phyloP scores from a whole-genome alignment of 1,140 invertebrate species.

The Lordiphosa mommai region DNA sequence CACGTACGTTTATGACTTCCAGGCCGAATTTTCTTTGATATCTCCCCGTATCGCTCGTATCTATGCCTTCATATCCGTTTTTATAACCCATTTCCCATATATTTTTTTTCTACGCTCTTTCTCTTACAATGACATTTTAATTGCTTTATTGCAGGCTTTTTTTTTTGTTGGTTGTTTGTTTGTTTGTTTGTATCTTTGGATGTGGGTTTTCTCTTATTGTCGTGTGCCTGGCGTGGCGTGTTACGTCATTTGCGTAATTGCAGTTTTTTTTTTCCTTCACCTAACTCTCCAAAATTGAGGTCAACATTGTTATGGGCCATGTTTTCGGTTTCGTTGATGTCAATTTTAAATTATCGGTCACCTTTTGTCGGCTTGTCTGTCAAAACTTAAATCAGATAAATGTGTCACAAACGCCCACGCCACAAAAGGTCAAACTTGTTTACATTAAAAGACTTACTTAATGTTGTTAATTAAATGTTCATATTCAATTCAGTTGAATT shows the following conservation, averaged over 20 bases:
- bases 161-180: constrained; percentile 8
- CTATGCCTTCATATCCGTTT: constrained; percentile 70
- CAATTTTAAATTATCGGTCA: constrained; percentile 73
- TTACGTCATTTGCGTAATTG: constrained; percentile 74
- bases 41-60: constrained; percentile 40
- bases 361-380: constrained; percentile 65
- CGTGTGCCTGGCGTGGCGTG: constrained; percentile 58
- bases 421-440: constrained; percentile 53
- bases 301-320: constrained; percentile 64
- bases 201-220: constrained; percentile 29
- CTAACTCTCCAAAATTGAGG: constrained; percentile 41
- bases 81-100: constrained; percentile 72
- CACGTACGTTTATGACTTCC: constrained; percentile 46
- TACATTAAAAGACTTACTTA: constrained; percentile 31
- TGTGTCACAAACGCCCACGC: constrained; percentile 50
- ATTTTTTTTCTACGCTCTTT: constrained; percentile 3
- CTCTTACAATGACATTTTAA: constrained; percentile 72
- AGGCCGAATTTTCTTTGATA: constrained; percentile 40
- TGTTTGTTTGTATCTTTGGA: constrained; percentile 6
- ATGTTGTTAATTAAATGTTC: constrained; percentile 1
- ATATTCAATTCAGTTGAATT: not conserved
- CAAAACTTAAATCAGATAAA: constrained; percentile 71
- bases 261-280: constrained; percentile 36
- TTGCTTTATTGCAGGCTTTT: constrained; percentile 65
- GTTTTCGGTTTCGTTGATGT: constrained; percentile 43